Evolutionary conservation across 2,113 vertebrate species (phyloP).

Genomic region (Dromas ardeola): DNA sequence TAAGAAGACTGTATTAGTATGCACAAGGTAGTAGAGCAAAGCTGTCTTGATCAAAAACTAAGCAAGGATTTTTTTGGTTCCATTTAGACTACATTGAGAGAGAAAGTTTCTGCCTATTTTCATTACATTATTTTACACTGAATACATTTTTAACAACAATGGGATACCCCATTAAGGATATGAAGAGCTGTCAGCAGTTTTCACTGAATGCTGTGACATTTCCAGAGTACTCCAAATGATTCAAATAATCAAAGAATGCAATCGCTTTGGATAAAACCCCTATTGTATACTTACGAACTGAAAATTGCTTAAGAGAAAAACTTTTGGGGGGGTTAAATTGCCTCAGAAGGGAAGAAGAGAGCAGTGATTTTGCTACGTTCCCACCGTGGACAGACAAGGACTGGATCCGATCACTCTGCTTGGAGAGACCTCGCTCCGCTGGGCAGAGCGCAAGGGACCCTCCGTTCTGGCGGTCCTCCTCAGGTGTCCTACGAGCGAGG

Average conservation of each 20-base stretch:
- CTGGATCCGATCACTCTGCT: neutral
- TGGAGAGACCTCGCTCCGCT: neutral
- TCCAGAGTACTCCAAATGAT: neutral
- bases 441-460: neutral
- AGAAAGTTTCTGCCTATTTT: constrained; percentile 3
- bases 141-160: neutral
- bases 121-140: neutral
- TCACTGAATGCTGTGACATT: neutral
- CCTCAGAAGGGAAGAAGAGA: neutral
- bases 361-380: neutral
- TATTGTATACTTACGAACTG: neutral
- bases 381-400: neutral
- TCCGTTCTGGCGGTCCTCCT: neutral
- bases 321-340: neutral
- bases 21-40: neutral
- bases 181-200: neutral
- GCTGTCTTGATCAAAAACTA: neutral
- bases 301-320: neutral
- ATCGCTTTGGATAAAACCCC: neutral
- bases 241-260: neutral
- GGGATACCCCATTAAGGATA: neutral
- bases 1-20: neutral
- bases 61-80: neutral
- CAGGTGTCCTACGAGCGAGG: neutral
- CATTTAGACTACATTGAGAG: neutral